phyloP scores from a whole-genome alignment of 2,797 vertebrate species.

The Adelosebastes latens region DNA sequence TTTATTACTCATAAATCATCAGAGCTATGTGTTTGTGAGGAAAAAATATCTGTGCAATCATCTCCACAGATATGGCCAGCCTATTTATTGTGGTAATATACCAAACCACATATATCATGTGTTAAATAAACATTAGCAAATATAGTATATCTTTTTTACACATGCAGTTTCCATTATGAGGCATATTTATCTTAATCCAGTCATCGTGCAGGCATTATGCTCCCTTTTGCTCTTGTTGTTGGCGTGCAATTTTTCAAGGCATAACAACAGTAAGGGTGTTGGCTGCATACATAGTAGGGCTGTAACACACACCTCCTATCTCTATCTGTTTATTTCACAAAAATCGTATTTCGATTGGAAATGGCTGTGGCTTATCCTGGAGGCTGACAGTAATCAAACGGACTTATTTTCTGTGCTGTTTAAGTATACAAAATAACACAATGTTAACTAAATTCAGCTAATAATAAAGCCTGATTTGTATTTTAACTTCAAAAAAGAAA shows the following conservation, averaged over 20 bases:
- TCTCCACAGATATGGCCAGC: not conserved
- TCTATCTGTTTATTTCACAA: not conserved
- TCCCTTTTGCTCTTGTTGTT: not conserved
- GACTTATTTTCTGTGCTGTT: not conserved
- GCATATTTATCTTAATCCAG: slow-evolving; percentile 26
- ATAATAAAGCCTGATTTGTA: not conserved
- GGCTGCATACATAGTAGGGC: not conserved
- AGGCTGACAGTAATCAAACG: not conserved
- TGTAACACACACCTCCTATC: not conserved
- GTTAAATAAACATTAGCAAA: slow-evolving; percentile 35
- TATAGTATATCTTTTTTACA: not conserved
- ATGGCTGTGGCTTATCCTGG: not conserved
- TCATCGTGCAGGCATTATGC: not conserved
- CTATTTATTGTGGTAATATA: slow-evolving; percentile 8
- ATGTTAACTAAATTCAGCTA: not conserved
- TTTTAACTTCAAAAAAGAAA: not conserved
- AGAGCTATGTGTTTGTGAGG: not conserved
- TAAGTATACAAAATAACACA: not conserved
- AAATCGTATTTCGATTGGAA: not conserved
- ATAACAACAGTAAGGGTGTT: not conserved
- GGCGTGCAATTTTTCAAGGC: not conserved
- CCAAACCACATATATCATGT: slow-evolving; percentile 10
- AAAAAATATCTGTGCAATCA: slow-evolving; percentile 42
- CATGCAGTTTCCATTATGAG: not conserved
- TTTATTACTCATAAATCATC: slow-evolving; percentile 40